Base-by-base conservation (phyloP, 2,113 vertebrate genomes). In the Phocoena phocoena region DNA sequence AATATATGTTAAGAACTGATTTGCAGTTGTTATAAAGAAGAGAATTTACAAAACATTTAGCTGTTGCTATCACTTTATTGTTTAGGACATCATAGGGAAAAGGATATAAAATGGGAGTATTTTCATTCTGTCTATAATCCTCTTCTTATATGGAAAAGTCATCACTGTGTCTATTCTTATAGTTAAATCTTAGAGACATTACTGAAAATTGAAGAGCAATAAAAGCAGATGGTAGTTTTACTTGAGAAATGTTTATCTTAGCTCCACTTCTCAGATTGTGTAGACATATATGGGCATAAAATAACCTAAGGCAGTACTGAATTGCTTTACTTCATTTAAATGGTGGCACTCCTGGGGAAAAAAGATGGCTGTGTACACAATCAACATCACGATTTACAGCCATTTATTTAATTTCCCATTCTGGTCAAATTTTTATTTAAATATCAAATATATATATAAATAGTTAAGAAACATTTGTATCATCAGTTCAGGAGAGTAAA, bases 181-280 rank as follows among this genome's bases (percentile, higher is more conserved):
- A 96, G 81, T 91, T 97, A 88, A 94, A 95, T 96, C 60, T 94
- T 96, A 88, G 13, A 86, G 8, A 23, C 26, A 82, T 93, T 97
- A 94, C 41, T 90, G 81, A 97, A 97, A 97, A 97, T 90, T 15
- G 0, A 95, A 96, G 31, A 60, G 26, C 87, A 96, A 67, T 97
- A 97, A 96, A 97, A 97, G 62, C 60, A 82, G 60, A 76, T 92
- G n/a, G 62, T 89, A 90, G 58, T 90, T 97, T 89, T 93, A 74
- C 26, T 50, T 95, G 84, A 97, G 58, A 90, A 96, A 71, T 97
- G 58, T 85, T 92, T 92, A 88, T 85, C 44, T 92, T 80, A 71
- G 10, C 17, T 55, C 76, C 12, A 82, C 70, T 94, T 94, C 38
- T 97, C 67, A 94, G 44, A 25, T 21, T 31, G 26, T 77, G 5